Conservation (phyloP, 2,888 invertebrate species). For the Acanthopleura granulata region DNA sequence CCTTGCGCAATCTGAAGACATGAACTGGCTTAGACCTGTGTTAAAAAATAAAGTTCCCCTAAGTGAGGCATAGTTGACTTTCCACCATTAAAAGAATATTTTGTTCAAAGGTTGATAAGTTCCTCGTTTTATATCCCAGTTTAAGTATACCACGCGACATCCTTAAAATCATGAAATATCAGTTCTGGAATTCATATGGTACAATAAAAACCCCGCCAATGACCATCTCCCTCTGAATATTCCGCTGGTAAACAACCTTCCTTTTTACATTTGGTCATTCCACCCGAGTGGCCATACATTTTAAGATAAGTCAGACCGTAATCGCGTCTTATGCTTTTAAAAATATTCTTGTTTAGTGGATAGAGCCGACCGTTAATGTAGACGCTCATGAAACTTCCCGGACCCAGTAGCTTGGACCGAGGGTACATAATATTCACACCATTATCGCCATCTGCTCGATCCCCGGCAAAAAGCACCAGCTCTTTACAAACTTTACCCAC, state of each 20-base stretch:
- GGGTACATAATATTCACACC: background rate
- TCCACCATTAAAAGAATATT: too few species aligned
- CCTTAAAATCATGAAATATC: too few species aligned
- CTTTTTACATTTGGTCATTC: background rate
- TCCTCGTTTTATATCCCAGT: too few species aligned
- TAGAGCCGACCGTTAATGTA: background rate
- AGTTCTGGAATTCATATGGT: background rate
- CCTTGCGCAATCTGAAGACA: too few species aligned
- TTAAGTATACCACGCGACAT: too few species aligned
- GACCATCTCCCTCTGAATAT: background rate
- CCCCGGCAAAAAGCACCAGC: background rate
- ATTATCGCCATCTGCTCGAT: background rate
- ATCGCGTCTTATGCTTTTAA: background rate
- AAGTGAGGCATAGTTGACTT: too few species aligned
- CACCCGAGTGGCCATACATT: background rate
- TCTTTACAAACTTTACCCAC: background rate
- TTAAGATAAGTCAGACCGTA: background rate
- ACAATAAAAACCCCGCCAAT: conserved; percentile 1
- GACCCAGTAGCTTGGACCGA: background rate
- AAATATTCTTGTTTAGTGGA: background rate
- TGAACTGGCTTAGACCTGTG: too few species aligned
- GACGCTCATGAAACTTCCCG: background rate
- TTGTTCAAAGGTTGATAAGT: too few species aligned
- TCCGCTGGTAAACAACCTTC: background rate
- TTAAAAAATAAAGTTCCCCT: too few species aligned